Conservation (phyloP, 2,113 vertebrate genomes). For the Centropus bengalensis region DNA sequence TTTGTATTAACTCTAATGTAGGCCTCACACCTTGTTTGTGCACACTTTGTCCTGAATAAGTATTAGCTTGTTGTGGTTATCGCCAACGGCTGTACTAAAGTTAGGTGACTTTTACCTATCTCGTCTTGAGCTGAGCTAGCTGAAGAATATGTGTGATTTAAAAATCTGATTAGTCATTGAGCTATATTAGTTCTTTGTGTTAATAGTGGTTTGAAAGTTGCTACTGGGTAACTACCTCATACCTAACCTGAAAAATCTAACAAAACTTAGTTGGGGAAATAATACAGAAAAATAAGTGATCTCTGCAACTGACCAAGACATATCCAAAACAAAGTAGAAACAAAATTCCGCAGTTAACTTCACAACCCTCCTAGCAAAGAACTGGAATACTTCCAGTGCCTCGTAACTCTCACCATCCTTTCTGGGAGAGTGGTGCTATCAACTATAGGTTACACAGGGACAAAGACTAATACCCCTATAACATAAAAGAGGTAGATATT, state of each 20-base stretch:
- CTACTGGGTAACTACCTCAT: neutral
- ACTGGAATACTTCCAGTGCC: neutral
- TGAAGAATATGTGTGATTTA: neutral
- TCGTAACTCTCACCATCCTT: neutral
- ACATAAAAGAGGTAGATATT: neutral
- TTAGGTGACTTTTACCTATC: neutral
- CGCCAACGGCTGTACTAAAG: neutral
- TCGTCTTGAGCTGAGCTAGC: neutral
- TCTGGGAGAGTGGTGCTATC: neutral
- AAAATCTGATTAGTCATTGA: neutral
- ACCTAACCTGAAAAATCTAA: neutral
- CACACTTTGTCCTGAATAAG: neutral
- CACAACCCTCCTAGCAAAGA: neutral
- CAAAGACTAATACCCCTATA: neutral
- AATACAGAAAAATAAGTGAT: neutral
- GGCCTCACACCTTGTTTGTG: neutral
- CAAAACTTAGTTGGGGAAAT: neutral
- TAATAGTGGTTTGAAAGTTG: neutral
- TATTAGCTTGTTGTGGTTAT: neutral
- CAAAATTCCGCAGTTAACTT: neutral
- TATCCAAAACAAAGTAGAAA: neutral
- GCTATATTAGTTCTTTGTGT: neutral
- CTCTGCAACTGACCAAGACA: neutral
- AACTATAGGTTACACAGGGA: neutral
- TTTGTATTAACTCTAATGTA: neutral